Percentiles rank a stretch among this genome's conserved stretches.
phyloP scores from a whole-genome alignment of 1,140 invertebrate genomes.

The Drepana arcuata region DNA sequence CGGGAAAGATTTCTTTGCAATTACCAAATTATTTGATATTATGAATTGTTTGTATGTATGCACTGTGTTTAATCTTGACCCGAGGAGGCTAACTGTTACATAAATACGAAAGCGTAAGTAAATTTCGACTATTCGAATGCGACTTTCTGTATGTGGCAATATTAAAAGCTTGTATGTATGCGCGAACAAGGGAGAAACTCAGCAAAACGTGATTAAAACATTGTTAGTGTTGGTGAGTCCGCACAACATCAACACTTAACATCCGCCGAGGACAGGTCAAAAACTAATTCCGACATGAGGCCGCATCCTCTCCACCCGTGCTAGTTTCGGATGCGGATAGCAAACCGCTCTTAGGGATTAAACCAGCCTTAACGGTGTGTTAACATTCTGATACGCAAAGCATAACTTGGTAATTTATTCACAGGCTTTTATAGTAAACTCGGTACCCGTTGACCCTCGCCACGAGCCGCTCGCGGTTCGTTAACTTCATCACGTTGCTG shows the following conservation, averaged over 20 bases:
- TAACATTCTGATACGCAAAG: slow-evolving; percentile 24
- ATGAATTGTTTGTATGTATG: too few relatives aligned
- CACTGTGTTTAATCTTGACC: too few relatives aligned
- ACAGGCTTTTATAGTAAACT: slow-evolving; percentile 1
- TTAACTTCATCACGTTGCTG: too few relatives aligned
- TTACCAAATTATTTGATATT: too few relatives aligned
- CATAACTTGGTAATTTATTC: slow-evolving; percentile 18
- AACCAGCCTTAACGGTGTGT: slow-evolving; percentile 16
- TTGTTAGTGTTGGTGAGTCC: slow-evolving; percentile 38
- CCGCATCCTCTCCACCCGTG: slow-evolving; percentile 1
- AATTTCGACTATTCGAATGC: too few relatives aligned
- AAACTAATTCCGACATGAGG: slow-evolving; percentile 27
- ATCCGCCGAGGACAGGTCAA: slow-evolving; percentile 20
- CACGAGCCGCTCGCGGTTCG: too few relatives aligned
- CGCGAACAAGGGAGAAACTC: slow-evolving; percentile 17
- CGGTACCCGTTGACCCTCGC: too few relatives aligned
- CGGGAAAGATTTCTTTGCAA: too few relatives aligned
- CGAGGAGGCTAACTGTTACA: too few relatives aligned
- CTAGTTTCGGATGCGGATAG: slow-evolving; percentile 12
- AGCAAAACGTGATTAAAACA: slow-evolving; percentile 49
- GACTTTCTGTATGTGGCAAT: slow-evolving; percentile 11
- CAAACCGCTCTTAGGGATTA: slow-evolving; percentile 22
- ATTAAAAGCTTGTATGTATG: slow-evolving; percentile 18
- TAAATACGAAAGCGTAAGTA: too few relatives aligned
- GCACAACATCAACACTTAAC: slow-evolving; percentile 39